Evolutionary conservation across 2,797 vertebrate species (phyloP), one percentile per base, ranked within the genome.

Genomic region (Phrynocephalus guinanensis): DNA sequence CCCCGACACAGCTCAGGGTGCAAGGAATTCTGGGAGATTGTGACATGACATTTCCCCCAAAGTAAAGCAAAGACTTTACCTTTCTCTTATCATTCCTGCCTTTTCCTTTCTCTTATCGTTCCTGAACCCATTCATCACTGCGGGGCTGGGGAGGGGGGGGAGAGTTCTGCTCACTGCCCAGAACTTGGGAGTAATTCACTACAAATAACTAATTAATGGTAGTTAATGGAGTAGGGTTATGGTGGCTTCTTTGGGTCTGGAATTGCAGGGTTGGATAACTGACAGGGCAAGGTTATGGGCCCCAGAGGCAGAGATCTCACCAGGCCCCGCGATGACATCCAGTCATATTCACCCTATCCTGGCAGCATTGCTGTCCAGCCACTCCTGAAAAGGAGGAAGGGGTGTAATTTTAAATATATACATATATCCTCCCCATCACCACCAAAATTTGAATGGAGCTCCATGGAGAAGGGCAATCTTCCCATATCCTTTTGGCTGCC

Each of bases 21-120:
- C 71, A 67, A 68, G 26, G 71, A 38, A 80, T 38, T 44, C 30
- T 86, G 85, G 79, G 66, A 86, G 77, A 79, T 52, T 56, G 44
- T 24, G 44, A 4, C n/a, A 5, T 68, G 60, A 3, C 38, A 5
- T 52, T 24, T 78, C 33, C 68, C 30, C n/a, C n/a, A 13, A 24
- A 48, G 22, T 22, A 67, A 68, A 30, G 70, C 70, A 71, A n/a
- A 13, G 26, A 71, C 5, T 30, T 7, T 30, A 33, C n/a, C 0
- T 72, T 72, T 72, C 70, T 33, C 5, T 44, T 44, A 44, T 4
- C 28, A 33, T 30, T 6, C 13, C 70, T 15, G 15, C 33, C 33
- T 11, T 30, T 7, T 30, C n/a, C 1, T 72, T 72, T 72, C 70
- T 33, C 5, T 44, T 44, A 44, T 4, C 11, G 18, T 30, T 6